Percentiles rank a stretch among this genome's conserved stretches.
Conservation (phyloP, 2,888 invertebrate species). For the Criorhina ranunculi region DNA sequence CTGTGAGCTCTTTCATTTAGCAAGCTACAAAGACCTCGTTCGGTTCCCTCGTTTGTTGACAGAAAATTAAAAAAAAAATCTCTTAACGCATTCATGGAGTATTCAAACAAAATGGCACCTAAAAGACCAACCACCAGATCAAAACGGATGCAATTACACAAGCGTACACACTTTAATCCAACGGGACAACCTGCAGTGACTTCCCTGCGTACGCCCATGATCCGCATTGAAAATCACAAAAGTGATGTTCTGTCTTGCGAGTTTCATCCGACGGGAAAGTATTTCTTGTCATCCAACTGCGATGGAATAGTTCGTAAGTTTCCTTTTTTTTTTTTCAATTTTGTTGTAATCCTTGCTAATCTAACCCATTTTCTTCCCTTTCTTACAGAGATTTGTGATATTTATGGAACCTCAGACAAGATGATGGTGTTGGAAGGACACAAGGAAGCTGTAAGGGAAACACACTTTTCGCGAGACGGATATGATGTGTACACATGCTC, state of each 20-base stretch:
- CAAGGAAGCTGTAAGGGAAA: conserved; percentile 96
- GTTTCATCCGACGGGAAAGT: conserved; percentile 41
- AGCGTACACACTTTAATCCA: conserved; percentile 81
- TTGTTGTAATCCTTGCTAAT: neutral
- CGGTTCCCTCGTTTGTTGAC: too few species aligned
- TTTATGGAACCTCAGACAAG: conserved; percentile 99
- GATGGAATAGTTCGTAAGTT: conserved; percentile 43
- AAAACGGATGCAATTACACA: conserved; percentile 92
- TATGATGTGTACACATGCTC: conserved; percentile 93
- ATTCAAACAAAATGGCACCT: too few species aligned
- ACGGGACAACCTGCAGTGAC: neutral
- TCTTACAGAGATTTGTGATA: conserved; percentile 85
- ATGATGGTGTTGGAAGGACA: conserved; percentile 96
- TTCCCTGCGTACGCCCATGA: neutral
- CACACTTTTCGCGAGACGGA: conserved; percentile 94
- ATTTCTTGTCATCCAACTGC: conserved; percentile 35
- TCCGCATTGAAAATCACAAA: conserved; percentile 36
- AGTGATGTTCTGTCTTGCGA: conserved; percentile 42
- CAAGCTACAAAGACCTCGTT: too few species aligned
- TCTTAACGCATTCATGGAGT: too few species aligned
- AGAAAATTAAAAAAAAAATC: too few species aligned
- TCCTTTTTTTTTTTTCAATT: too few species aligned
- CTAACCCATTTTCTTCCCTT: too few species aligned
- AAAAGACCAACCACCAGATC: too few species aligned
- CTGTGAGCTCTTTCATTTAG: too few species aligned